Evolutionary conservation across 1,140 invertebrate species (phyloP).

Genomic region (Drosophila kurseongensis): DNA sequence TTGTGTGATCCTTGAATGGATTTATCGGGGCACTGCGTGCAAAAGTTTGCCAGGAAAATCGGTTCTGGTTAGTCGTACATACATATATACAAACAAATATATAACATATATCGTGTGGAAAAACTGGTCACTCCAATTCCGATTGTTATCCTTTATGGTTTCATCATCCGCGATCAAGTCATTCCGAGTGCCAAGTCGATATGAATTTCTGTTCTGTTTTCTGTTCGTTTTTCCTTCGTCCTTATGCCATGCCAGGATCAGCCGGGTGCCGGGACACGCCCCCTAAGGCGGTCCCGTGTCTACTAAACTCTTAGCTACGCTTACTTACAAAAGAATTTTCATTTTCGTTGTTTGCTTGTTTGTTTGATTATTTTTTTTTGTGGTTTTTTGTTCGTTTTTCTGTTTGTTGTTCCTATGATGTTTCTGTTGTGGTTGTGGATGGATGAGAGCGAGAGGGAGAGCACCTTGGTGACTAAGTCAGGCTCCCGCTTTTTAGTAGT

Average conservation of each 20-base stretch:
- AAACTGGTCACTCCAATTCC: constrained; percentile 31
- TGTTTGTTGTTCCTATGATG: constrained; percentile 71
- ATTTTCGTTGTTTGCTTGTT: constrained; percentile 37
- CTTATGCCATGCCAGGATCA: constrained; percentile 79
- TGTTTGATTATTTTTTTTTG: constrained; percentile 44
- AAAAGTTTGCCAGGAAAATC: constrained; percentile 29
- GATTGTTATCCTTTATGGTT: constrained; percentile 25
- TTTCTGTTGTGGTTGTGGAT: constrained; percentile 41
- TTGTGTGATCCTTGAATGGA: background rate
- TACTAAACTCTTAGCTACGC: constrained; percentile 76
- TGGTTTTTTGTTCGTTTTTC: constrained; percentile 43
- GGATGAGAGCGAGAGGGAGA: constrained; percentile 49
- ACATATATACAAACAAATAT: constrained; percentile 25
- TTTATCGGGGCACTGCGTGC: constrained; percentile 15
- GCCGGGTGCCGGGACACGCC: constrained; percentile 64
- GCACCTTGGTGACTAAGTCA: constrained; percentile 57
- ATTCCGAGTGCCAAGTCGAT: constrained; percentile 58
- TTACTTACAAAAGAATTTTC: constrained; percentile 70
- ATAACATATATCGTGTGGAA: constrained; percentile 24
- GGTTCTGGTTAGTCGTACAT: constrained; percentile 30
- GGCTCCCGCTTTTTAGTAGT: constrained; percentile 57
- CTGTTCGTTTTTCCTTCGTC: constrained; percentile 74
- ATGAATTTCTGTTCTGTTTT: constrained; percentile 43
- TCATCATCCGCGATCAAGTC: constrained; percentile 45
- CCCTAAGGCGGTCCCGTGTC: constrained; percentile 61